Base-by-base conservation (phyloP, 2,888 invertebrate species). In the Leptinotarsa juncta region DNA sequence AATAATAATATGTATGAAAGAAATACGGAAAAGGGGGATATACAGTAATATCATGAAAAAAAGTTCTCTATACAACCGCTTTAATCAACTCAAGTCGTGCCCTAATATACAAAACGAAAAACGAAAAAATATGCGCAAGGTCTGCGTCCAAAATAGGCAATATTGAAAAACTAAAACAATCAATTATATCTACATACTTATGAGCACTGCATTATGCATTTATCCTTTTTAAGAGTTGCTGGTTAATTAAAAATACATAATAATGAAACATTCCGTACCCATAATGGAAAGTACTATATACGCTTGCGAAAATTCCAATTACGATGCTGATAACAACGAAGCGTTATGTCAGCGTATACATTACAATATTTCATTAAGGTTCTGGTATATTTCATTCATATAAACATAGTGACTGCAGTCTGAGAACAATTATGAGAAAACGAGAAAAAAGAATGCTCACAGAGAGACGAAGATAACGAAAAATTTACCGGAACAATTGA, bases 221-320 rank as follows among this genome's bases (percentile, higher is more conserved):
- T 55, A 51, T 57, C 55, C 53, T 55, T 55, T 68, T 68, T 55
- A 26, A 53, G 68, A 51, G 32, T 68, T 42, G 26, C 55, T 32
- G 42, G 55, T 16, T 68, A 68, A 68, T 68, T 68, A 68, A 67
- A 67, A 53, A 26, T 23, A 51, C 55, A 55, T 68, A 55, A 68
- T 57, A 57, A 57, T 23, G 23, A 57, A 23, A 57, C 5, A 23
- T 16, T 20, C 26, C 23, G 0, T 23, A 55, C 67, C 67, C 42
- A 67, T 67, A 32, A 67, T 68, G 67, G 71, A 49, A 72, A 60
- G 55, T 72, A 66, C 42, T 42, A 42, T 42, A 72, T 67, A 57
- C 18, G 53, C 65, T 66, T 53, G 71, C 66, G 51, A 71, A 65
- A 57, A 23, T 67, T 72, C 66, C 55, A 72, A 72, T 67, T 72